Evolutionary conservation across 2,113 vertebrate genomes (phyloP).

Genomic region (Petromus typicus): DNA sequence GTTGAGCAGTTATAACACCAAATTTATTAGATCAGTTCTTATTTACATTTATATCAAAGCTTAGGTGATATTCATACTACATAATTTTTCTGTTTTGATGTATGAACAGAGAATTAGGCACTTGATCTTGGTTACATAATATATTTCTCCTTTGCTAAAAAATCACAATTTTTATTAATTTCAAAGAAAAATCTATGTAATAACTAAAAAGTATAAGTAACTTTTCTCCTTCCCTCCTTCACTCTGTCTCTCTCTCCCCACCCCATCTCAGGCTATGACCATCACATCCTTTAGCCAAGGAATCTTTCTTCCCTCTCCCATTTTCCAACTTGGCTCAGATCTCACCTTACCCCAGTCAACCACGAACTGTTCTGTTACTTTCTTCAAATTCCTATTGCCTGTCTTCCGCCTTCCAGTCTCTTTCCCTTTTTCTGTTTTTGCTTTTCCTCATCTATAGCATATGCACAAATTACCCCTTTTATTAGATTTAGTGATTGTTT

Average conservation of each 20-base stretch:
- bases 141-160: not conserved
- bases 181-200: not conserved
- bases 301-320: not conserved
- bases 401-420: not conserved
- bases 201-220: not conserved
- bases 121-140: not conserved
- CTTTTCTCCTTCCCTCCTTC: not conserved
- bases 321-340: not conserved
- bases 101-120: not conserved
- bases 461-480: not conserved
- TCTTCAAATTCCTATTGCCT: not conserved
- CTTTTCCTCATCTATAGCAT: not conserved
- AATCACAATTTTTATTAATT: not conserved
- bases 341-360: not conserved
- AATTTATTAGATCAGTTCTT: not conserved
- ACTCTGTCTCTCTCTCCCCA: accelerated
- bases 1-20: not conserved
- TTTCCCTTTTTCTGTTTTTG: not conserved
- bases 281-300: accelerated
- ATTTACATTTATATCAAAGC: not conserved
- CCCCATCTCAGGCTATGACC: not conserved
- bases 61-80: not conserved
- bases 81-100: not conserved
- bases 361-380: not conserved
- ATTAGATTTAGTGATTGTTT: not conserved